Percentiles rank a stretch among this genome's conserved stretches.
Conservation (phyloP, 2,888 invertebrate genomes). For the Neocrepidodera transversa region DNA sequence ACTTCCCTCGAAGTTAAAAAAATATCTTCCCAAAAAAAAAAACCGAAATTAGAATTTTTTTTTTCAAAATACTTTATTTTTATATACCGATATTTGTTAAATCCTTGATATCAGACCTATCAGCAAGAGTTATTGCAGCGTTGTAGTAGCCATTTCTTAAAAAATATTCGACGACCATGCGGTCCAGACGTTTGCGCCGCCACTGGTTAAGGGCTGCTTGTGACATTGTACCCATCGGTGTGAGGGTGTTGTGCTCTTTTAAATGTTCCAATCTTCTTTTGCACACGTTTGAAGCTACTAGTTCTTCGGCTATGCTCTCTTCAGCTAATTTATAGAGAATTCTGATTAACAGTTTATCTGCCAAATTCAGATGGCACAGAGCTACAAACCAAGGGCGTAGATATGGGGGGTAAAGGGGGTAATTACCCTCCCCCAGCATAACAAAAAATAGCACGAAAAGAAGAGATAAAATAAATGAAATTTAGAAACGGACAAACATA, state of each 20-base stretch:
- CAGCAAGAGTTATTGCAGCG: slow-evolving; percentile 87
- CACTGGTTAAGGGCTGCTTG: slow-evolving; percentile 75
- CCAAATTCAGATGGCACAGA: too few species aligned
- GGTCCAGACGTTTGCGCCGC: slow-evolving; percentile 86
- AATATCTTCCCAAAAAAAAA: slow-evolving; percentile 73
- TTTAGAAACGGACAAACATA: too few species aligned
- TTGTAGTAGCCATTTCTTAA: slow-evolving; percentile 94
- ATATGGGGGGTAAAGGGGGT: too few species aligned
- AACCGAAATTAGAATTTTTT: not conserved
- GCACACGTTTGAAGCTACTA: slow-evolving; percentile 89
- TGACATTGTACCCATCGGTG: slow-evolving; percentile 55
- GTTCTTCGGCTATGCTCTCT: slow-evolving; percentile 90
- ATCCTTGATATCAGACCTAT: slow-evolving; percentile 80
- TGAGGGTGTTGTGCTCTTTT: slow-evolving; percentile 70
- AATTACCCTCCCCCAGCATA: too few species aligned
- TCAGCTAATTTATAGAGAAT: too few species aligned
- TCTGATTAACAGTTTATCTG: too few species aligned
- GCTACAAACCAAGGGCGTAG: too few species aligned
- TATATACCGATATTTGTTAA: slow-evolving; percentile 85
- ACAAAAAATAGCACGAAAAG: too few species aligned
- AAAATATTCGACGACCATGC: slow-evolving; percentile 97
- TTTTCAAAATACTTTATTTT: too few species aligned
- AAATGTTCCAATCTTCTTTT: slow-evolving; percentile 92
- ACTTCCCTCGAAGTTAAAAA: slow-evolving; percentile 84
- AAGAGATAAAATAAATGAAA: too few species aligned